Evolutionary conservation across 2,797 vertebrate genomes (phyloP), one percentile per base, ranked within the genome.

Genomic region (Paedocypris micromegethes): DNA sequence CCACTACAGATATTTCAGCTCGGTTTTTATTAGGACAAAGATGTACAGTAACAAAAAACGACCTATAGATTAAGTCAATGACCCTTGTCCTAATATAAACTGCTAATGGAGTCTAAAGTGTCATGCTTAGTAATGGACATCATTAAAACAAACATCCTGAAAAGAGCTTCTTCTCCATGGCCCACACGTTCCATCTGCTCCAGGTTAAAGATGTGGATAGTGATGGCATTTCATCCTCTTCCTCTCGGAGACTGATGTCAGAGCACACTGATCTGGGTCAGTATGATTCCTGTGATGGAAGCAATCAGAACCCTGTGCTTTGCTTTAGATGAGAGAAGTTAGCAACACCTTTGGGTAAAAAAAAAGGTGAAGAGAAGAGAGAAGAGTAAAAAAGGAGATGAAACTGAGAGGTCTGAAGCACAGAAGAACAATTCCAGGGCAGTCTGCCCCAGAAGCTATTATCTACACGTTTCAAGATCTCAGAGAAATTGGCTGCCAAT

Each of bases 301-400:
- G 52, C 49, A 69, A 63, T 63, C 43, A 49, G 48, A 5, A 50
- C 4, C 52, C 45, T 74, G 57, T 55, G 68, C 65, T 74, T 72
- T 68, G 47, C 71, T 50, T 68, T 52, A 4, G 44, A 49, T 65
- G 50, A 68, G 41, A 51, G 60, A 66, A 51, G 44, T 74, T 68
- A 66, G 47, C 7, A 5, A 39, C 47, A 39, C 58, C 49, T 60
- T 41, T 23, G 58, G 61, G 66, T 54, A 4, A 65, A 47, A 6
- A 9, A 58, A 9, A 55, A 23, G 23, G 23, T 23, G 23, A 23
- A 51, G 54, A 55, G 73, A 58, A 58, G 63, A 2, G 5, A 9
- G 43, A 43, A 61, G 48, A 45, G 9, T 55, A 47, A 55, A 8
- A 5, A 37, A 55, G n/a, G n/a, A 69, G 46, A 61, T 68, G 47